phyloP scores from a whole-genome alignment of 2,113 vertebrate genomes.

The western clawed frog (Xenopus tropicalis) region DNA sequence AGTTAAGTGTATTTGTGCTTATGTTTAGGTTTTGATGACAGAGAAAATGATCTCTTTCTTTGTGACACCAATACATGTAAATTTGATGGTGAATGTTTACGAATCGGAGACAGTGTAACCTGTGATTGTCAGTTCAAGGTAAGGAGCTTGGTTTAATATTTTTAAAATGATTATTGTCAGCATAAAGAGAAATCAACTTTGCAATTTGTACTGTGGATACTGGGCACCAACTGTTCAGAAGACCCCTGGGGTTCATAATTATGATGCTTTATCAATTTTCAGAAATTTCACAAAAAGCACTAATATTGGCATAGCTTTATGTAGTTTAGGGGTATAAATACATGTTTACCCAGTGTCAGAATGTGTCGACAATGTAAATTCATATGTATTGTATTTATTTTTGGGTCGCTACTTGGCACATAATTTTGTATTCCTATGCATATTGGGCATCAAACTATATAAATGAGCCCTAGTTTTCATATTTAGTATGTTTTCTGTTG shows the following conservation, averaged over 20 bases:
- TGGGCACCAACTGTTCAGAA: not conserved
- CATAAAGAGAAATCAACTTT: constrained; percentile 50
- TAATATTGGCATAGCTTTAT: too few species aligned
- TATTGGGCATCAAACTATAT: too few species aligned
- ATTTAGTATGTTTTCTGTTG: too few species aligned
- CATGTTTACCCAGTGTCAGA: too few species aligned
- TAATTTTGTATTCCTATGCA: too few species aligned
- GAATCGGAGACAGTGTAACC: constrained; percentile 96
- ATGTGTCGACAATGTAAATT: too few species aligned
- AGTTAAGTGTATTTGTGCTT: too few species aligned
- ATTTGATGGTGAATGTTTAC: constrained; percentile 96
- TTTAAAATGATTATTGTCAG: constrained; percentile 53
- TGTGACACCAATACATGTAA: constrained; percentile 99
- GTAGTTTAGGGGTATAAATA: too few species aligned
- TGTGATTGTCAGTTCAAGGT: constrained; percentile 99
- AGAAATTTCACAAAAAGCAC: too few species aligned
- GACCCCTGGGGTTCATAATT: constrained; percentile 20
- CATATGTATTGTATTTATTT: too few species aligned
- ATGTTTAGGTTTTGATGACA: constrained; percentile 87
- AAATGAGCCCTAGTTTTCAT: too few species aligned
- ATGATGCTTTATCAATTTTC: constrained; percentile 37
- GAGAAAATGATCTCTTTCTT: constrained; percentile 96
- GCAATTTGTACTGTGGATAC: constrained; percentile 52
- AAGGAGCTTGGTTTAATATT: constrained; percentile 60
- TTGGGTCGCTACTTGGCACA: too few species aligned